phyloP scores from a whole-genome alignment of 1,140 invertebrate genomes.

The Sitodiplosis mosellana region DNA sequence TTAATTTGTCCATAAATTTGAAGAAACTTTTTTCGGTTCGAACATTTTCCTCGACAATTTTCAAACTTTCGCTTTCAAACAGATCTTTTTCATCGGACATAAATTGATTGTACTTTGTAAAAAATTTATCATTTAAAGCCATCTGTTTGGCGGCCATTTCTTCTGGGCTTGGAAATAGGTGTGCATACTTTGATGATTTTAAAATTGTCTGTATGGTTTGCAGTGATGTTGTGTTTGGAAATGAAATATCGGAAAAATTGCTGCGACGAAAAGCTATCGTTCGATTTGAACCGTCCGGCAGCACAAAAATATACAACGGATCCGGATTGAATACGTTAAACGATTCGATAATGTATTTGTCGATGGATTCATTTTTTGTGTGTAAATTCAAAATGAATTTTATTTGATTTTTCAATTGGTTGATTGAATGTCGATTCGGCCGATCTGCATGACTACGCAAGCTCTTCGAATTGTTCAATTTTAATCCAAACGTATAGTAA shows the following conservation, averaged over 20 bases:
- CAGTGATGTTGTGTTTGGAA: constrained; percentile 15
- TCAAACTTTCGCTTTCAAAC: not conserved
- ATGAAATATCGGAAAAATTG: constrained; percentile 16
- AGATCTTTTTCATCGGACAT: not conserved
- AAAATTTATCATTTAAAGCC: not conserved
- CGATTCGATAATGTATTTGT: constrained; percentile 18
- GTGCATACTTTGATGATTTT: not conserved
- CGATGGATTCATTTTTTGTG: constrained; percentile 4
- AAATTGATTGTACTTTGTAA: not conserved
- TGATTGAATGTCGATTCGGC: too few relatives aligned
- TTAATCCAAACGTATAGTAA: too few relatives aligned
- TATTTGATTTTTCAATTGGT: not conserved
- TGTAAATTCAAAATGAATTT: not conserved
- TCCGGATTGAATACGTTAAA: constrained; percentile 14
- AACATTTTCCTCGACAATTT: constrained; percentile 3
- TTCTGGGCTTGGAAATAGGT: constrained; percentile 6
- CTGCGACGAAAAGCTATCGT: constrained; percentile 15
- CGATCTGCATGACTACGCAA: too few relatives aligned
- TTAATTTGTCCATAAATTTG: constrained; percentile 2
- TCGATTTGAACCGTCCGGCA: constrained; percentile 11
- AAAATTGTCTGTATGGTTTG: not conserved
- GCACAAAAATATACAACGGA: constrained; percentile 14
- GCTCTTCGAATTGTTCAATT: too few relatives aligned
- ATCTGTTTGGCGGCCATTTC: constrained; percentile 1
- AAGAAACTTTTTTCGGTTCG: constrained; percentile 1